phyloP scores from a whole-genome alignment of 2,888 invertebrate genomes.

The Drosophila formosana region DNA sequence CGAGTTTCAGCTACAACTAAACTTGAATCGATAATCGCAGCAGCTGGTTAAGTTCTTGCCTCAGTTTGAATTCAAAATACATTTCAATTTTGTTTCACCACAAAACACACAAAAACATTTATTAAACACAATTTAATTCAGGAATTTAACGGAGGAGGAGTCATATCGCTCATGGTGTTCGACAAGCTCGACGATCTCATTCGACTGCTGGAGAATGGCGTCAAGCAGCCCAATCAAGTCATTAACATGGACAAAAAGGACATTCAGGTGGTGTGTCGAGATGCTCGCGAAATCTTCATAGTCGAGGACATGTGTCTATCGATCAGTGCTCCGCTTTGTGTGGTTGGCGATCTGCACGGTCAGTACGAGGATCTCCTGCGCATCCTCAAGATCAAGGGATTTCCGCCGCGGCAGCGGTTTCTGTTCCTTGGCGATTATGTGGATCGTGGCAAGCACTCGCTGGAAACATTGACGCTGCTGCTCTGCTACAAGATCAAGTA shows the following conservation, averaged over 20 bases:
- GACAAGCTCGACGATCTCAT: conserved; percentile 23
- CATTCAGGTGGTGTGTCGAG: conserved; percentile 24
- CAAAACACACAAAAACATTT: background rate
- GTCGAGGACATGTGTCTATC: conserved; percentile 98
- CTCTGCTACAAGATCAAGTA: conserved; percentile 98
- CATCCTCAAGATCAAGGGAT: conserved; percentile 98
- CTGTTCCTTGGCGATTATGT: conserved; percentile 96
- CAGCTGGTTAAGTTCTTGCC: conserved; percentile 1
- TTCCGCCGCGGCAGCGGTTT: conserved; percentile 99
- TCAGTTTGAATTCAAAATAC: background rate
- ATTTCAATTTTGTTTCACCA: background rate
- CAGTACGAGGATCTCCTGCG: conserved; percentile 98
- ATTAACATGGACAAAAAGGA: conserved; percentile 3
- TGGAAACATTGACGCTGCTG: conserved; percentile 98
- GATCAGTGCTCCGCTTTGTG: conserved; percentile 98
- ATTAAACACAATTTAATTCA: too few species aligned
- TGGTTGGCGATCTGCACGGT: conserved; percentile 99
- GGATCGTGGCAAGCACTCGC: conserved; percentile 92
- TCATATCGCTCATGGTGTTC: background rate
- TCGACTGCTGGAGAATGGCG: conserved; percentile 6
- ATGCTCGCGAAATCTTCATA: conserved; percentile 94
- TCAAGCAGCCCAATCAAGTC: background rate
- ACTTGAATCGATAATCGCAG: background rate
- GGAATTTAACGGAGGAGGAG: too few species aligned
- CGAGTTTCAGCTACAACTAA: background rate